A percentile compares a stretch with the other conserved stretches of the same genome.
Conservation (phyloP, 2,797 vertebrate species). For the Hafferia zeledoni region DNA sequence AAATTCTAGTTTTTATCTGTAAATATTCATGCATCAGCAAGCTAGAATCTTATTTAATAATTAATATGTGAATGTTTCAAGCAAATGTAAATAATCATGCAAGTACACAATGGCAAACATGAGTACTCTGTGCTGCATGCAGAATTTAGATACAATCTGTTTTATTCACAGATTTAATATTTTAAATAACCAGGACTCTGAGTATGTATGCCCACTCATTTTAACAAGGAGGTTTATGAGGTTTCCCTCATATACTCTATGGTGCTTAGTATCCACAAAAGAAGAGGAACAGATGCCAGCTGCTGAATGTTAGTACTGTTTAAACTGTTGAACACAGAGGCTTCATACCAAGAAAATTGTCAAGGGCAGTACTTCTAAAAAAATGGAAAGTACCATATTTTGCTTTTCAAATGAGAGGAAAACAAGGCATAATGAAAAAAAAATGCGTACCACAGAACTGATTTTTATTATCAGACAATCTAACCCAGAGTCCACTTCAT, state of each 20-base stretch:
- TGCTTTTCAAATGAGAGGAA: background rate
- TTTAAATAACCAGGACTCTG: background rate
- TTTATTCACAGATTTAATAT: background rate
- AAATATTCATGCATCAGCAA: slow-evolving; percentile 1
- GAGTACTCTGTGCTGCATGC: background rate
- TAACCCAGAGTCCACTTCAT: background rate
- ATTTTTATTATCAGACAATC: background rate
- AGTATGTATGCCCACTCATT: background rate
- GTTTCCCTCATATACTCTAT: background rate
- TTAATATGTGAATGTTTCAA: background rate
- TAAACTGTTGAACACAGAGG: background rate
- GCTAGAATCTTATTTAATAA: background rate
- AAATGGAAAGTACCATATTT: background rate
- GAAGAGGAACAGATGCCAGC: background rate
- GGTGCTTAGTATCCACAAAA: background rate
- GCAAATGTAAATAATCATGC: background rate
- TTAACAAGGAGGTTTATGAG: background rate
- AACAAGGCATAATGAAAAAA: background rate
- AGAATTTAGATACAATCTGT: background rate
- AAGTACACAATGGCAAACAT: background rate
- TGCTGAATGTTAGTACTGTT: background rate
- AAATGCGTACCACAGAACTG: background rate
- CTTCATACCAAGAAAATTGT: background rate
- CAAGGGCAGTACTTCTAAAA: background rate
- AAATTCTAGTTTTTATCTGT: background rate